These are phyloP conservation scores for Tetraodon nigroviridis DNA, from an alignment of 2,113 vertebrate genomes.

Conservation along the genomic window DNA sequence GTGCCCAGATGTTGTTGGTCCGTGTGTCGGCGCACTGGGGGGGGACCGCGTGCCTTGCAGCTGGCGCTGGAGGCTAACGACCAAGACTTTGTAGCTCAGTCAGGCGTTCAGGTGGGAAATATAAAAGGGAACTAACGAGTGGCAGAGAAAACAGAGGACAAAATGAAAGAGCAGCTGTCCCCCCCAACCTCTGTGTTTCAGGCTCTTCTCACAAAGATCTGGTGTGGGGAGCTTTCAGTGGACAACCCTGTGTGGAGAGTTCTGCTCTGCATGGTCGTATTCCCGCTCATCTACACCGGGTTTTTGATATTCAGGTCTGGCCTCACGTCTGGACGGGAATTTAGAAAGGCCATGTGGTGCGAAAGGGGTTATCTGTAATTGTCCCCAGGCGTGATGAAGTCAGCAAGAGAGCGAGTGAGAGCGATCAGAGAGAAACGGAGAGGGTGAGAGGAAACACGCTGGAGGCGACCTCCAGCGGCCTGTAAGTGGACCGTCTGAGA, in stretches of 20 bases:
- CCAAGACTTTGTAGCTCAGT: constrained; percentile 88
- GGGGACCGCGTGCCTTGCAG: constrained; percentile 85
- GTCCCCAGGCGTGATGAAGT: constrained; percentile 66
- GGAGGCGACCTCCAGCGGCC: not conserved
- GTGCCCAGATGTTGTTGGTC: constrained; percentile 84
- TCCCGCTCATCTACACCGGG: constrained; percentile 82
- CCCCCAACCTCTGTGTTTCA: constrained; percentile 39
- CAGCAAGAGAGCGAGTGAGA: constrained; percentile 58
- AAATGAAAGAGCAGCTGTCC: not conserved
- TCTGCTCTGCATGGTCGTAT: constrained; percentile 79
- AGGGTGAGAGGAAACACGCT: constrained; percentile 33
- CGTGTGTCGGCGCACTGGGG: constrained; percentile 86
- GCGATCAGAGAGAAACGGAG: constrained; percentile 45
- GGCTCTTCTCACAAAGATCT: constrained; percentile 92
- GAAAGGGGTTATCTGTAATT: not conserved
- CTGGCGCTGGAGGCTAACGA: constrained; percentile 86
- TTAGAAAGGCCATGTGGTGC: not conserved
- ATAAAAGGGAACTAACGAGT: no score
- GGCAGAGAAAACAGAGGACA: no score
- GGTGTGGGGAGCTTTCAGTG: constrained; percentile 89
- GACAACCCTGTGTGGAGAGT: constrained; percentile 84
- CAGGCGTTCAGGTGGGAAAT: constrained; percentile 85
- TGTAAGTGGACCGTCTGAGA: constrained; percentile 45
- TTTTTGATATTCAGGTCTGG: constrained; percentile 86
- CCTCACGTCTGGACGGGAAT: no score